Conservation (phyloP, 2,797 vertebrate species). For the Molossus molossus region DNA sequence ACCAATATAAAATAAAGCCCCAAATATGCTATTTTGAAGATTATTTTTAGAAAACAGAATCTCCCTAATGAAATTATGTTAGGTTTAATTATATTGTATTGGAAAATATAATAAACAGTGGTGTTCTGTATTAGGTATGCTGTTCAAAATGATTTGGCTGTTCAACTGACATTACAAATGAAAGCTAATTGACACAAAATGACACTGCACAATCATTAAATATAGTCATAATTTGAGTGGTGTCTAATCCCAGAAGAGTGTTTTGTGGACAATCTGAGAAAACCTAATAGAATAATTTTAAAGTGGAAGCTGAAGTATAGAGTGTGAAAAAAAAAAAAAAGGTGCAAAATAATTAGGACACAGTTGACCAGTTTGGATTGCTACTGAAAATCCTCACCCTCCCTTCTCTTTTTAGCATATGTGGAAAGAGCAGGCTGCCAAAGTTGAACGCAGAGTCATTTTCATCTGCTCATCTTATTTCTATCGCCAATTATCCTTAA, state of each 20-base stretch:
- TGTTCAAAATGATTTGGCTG: conserved; percentile 78
- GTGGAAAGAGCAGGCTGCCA: conserved; percentile 79
- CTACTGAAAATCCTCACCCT: conserved; percentile 75
- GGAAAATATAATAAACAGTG: conserved; percentile 79
- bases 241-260: conserved; percentile 82
- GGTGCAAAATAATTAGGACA: conserved; percentile 76
- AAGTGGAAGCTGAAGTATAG: conserved; percentile 63
- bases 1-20: background rate
- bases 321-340: conserved; percentile 59
- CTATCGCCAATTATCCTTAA: conserved; percentile 90
- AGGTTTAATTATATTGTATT: conserved; percentile 57
- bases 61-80: conserved; percentile 37
- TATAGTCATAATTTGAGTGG: conserved; percentile 82
- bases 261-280: conserved; percentile 41
- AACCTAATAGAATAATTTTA: conserved; percentile 57
- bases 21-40: conserved; percentile 63
- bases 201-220: conserved; percentile 82
- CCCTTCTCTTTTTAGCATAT: background rate
- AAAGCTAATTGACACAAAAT: conserved; percentile 83
- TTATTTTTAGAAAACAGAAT: conserved; percentile 67
- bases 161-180: conserved; percentile 76
- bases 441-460: conserved; percentile 80
- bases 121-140: conserved; percentile 55
- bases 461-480: conserved; percentile 88
- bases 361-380: conserved; percentile 78